These are phyloP conservation scores for Mallotus villosus DNA, from an alignment of 2,797 vertebrate species.

Conservation along the genomic window DNA sequence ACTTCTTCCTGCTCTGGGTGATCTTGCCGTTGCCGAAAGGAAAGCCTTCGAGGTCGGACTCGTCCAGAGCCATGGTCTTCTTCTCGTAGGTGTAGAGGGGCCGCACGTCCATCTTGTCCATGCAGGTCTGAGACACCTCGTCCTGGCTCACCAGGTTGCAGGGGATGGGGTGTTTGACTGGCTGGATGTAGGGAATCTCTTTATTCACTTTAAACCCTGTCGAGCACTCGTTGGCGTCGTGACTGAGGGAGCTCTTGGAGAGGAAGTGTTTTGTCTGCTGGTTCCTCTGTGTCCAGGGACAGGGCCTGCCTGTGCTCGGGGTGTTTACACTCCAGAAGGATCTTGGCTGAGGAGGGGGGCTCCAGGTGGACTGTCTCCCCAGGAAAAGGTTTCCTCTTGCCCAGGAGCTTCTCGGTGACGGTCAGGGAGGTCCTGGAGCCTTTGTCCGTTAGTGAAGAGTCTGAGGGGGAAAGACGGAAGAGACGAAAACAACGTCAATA, in stretches of 20 bases:
- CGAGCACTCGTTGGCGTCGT: constrained; percentile 82
- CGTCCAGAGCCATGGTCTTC: constrained; percentile 72
- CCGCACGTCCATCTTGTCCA: constrained; percentile 77
- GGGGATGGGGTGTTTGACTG: constrained; percentile 85
- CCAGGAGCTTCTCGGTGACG: constrained; percentile 87
- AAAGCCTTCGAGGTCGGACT: constrained; percentile 81
- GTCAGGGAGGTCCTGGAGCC: constrained; percentile 87
- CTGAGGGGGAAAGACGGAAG: constrained; percentile 66
- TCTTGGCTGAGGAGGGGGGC: constrained; percentile 87
- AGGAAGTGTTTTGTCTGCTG: constrained; percentile 84
- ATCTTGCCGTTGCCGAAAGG: constrained; percentile 81
- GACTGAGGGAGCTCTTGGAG: constrained; percentile 70
- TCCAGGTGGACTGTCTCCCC: constrained; percentile 86
- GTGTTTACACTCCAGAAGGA: constrained; percentile 89
- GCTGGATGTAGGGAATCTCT: constrained; percentile 84
- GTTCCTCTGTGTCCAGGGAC: constrained; percentile 83
- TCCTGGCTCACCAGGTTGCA: constrained; percentile 78
- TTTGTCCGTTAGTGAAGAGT: constrained; percentile 93
- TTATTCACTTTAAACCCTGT: constrained; percentile 85
- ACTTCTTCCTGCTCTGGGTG: constrained; percentile 84
- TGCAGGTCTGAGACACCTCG: constrained; percentile 80
- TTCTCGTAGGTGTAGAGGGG: constrained; percentile 82
- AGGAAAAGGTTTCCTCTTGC: constrained; percentile 87
- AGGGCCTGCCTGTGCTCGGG: constrained; percentile 86
- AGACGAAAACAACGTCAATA: not conserved